Evolutionary conservation across 2,888 invertebrate genomes (phyloP), one percentile per base, ranked within the genome.

Genomic region (Lepeophtheirus nordmannii): DNA sequence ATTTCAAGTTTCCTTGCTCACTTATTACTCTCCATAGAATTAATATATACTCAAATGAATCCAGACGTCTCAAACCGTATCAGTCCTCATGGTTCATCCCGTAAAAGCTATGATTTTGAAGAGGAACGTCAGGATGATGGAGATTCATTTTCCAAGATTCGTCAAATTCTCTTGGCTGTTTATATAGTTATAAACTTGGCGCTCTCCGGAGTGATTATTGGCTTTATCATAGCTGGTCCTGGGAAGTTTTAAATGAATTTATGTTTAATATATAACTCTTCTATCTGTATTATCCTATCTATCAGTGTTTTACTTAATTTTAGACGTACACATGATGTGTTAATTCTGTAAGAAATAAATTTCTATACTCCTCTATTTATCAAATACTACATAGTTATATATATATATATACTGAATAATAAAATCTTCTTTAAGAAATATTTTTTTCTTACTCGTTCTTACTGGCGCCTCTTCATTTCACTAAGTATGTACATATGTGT

Each of bases 1-100:
- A 84, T 84, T 8, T 87, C 93, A 78, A 90, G 94, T 74, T 86
- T 93, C 60, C 74, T 88, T 68, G 83, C 88, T 74, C 94, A 96
- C 76, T 75, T 94, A 53, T 80, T 91, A 67, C 81, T 89, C 68
- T 87, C 89, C 8, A 9, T 46, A 22, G 46, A 63, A 12, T 14
- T 46, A 17, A 30, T 30, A 2, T 30, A 30, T 30, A n/a, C 17
- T 17, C n/a, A 14, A 14, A n/a, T 17, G n/a, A 46, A 46, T 46
- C 14, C 14, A 17, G 53, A 46, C 1, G 53, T 17, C 53, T 46
- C 53, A n/a, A 46, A 46, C 8, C 14, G 14, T 14, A 8, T 46
- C n/a, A 46, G 8, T 46, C 53, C 53, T 46, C 30, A 30, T 30
- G 7, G 30, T 30, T 30, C 30, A 30, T 41, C 41, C 10, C 53